Base-by-base conservation (phyloP, 2,113 vertebrate genomes). In the Sceloporus tristichus region DNA sequence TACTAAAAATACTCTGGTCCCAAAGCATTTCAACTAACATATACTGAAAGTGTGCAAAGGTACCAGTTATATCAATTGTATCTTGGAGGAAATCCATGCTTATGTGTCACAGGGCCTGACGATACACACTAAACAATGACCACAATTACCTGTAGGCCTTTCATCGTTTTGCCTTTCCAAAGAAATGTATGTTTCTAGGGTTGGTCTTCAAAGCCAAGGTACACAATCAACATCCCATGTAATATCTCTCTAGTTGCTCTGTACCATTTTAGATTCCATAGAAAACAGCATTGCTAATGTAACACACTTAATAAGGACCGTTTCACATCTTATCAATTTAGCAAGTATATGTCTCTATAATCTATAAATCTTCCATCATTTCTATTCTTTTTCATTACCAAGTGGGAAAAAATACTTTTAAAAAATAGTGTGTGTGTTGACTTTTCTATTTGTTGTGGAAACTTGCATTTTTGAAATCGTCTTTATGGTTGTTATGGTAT, bases 1-100 rank as follows among this genome's bases (percentile, higher is more conserved):
- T 75, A 82, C 83, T 84, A 90, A 89, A 84, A 85, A 21, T 94
- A 91, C 89, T 13, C 29, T 92, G 94, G 84, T 88, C 90, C 74
- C 80, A 40, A 93, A 85, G 0, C 77, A 92, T 84, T 53, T 54
- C 73, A 87, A 79, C 76, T 89, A 91, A 89, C 82, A 87, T 71
- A 53, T 1, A 62, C 54, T 85, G 89, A 88, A 91, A 9, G 59
- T 89, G 77, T 0, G 23, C 77, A 89, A 85, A 68, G 9, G 84
- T 65, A 59, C 90, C 0, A 0, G 42, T 0, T 85, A 3, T 87
- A 48, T 11, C 38, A 16, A 42, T 7, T 66, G 2, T 14, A 68
- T 62, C 85, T 90, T 85, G 34, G 29, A 87, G 90, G 83, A 90
- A 78, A 92, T 56, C 23, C 53, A 16, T 71, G 76, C 53, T n/a